phyloP scores from a whole-genome alignment of 2,113 vertebrate species.

The Cyanistes caeruleus region DNA sequence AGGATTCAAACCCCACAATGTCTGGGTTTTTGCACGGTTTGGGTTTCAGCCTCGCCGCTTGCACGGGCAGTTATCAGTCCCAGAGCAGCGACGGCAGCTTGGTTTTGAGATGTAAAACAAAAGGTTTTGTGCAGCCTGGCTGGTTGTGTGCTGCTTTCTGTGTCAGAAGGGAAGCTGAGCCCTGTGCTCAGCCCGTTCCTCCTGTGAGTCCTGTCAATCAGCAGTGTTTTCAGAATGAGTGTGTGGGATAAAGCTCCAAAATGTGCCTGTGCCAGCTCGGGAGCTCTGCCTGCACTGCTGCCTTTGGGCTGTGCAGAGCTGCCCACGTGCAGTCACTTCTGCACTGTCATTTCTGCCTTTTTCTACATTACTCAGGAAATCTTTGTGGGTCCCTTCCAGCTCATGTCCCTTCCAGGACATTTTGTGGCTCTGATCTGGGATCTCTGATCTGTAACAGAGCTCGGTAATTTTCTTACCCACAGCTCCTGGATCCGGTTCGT shows the following conservation, averaged over 20 bases:
- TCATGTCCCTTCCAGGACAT: neutral
- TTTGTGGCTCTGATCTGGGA: neutral
- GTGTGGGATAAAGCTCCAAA: neutral
- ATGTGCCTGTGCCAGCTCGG: neutral
- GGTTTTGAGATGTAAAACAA: neutral
- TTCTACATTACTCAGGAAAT: no score
- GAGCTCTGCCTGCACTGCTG: neutral
- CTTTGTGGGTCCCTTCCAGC: neutral
- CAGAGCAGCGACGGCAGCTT: accelerated
- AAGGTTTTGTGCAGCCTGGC: neutral
- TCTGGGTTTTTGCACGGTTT: neutral
- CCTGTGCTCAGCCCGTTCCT: neutral
- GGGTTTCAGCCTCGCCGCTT: neutral
- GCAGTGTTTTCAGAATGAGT: accelerated
- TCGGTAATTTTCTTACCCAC: neutral
- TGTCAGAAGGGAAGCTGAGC: neutral
- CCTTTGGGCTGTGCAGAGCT: accelerated
- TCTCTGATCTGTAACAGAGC: neutral
- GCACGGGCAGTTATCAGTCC: neutral
- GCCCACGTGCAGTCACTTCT: neutral
- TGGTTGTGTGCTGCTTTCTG: neutral
- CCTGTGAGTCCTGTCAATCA: neutral
- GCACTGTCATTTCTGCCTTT: neutral
- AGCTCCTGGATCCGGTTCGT: neutral
- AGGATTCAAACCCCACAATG: neutral